Percentiles rank a stretch among this genome's conserved stretches.
Evolutionary conservation across 2,888 invertebrate genomes (phyloP).

Genomic region (Saturnia pavonia): DNA sequence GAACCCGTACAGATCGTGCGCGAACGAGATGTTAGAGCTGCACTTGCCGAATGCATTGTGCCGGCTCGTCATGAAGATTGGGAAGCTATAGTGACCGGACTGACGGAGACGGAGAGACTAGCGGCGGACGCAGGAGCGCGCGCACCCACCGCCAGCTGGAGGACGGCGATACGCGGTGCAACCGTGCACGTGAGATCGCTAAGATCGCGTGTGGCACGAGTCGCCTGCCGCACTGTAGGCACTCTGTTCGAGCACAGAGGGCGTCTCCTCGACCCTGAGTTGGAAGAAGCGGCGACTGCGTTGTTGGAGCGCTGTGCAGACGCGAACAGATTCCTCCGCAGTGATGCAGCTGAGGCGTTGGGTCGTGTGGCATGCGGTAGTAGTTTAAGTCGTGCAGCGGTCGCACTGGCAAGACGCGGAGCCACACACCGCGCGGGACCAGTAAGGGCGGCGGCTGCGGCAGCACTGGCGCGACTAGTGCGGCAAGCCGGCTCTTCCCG

Average conservation of each 20-base stretch:
- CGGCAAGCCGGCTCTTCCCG: slow-evolving; percentile 88
- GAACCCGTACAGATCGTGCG: slow-evolving; percentile 31
- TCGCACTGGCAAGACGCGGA: slow-evolving; percentile 86
- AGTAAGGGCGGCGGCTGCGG: slow-evolving; percentile 92
- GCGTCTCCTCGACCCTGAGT: slow-evolving; percentile 85
- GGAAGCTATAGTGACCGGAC: slow-evolving; percentile 89
- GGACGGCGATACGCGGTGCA: slow-evolving; percentile 86
- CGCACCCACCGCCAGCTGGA: slow-evolving; percentile 85
- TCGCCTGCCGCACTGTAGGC: slow-evolving; percentile 91
- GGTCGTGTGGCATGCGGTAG: slow-evolving; percentile 91
- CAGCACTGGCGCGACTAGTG: slow-evolving; percentile 87
- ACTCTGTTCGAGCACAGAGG: slow-evolving; percentile 88
- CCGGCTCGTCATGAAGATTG: slow-evolving; percentile 88
- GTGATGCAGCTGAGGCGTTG: slow-evolving; percentile 92
- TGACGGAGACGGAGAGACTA: slow-evolving; percentile 86
- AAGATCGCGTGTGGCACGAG: slow-evolving; percentile 94
- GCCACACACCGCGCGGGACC: slow-evolving; percentile 92
- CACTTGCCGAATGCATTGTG: slow-evolving; percentile 65
- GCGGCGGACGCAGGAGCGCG: slow-evolving; percentile 86
- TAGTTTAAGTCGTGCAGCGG: slow-evolving; percentile 85
- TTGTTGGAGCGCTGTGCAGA: slow-evolving; percentile 95
- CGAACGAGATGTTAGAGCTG: slow-evolving; percentile 60
- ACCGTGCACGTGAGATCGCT: slow-evolving; percentile 92
- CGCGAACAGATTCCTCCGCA: slow-evolving; percentile 95
- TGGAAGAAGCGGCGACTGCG: slow-evolving; percentile 91